phyloP scores from a whole-genome alignment of 1,140 invertebrate genomes.

The Leucophenga varia region DNA sequence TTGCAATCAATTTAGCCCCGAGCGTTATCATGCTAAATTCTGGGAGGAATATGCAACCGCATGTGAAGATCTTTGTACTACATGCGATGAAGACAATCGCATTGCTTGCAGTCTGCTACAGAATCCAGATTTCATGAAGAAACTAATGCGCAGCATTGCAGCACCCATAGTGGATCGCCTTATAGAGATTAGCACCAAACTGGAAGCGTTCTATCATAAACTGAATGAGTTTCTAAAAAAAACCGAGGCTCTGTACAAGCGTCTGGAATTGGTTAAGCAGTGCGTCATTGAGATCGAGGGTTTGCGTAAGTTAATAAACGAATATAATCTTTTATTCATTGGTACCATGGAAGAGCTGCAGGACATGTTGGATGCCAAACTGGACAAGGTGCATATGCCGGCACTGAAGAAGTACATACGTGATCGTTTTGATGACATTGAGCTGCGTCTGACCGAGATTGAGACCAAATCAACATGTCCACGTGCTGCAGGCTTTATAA shows the following conservation, averaged over 20 bases:
- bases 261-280: conserved; percentile 33
- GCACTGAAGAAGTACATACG: conserved; percentile 47
- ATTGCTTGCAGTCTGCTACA: conserved; percentile 37
- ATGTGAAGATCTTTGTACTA: conserved; percentile 44
- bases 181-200: conserved; percentile 17
- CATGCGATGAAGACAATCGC: conserved; percentile 43
- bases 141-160: conserved; percentile 38
- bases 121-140: conserved; percentile 44
- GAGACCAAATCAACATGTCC: conserved; percentile 35
- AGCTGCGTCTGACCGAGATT: conserved; percentile 20
- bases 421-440: conserved; percentile 40
- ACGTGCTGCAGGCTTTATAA: conserved; percentile 36
- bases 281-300: conserved; percentile 43
- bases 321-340: conserved; percentile 37
- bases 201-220: conserved; percentile 26
- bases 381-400: conserved; percentile 49
- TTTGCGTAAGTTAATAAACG: conserved; percentile 24
- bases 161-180: conserved; percentile 31
- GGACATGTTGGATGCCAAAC: conserved; percentile 50
- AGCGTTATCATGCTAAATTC: conserved; percentile 13
- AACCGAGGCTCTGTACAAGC: conserved; percentile 28
- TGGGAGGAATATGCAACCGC: conserved; percentile 31
- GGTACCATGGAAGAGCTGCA: conserved; percentile 51
- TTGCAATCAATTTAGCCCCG: conserved; percentile 31
- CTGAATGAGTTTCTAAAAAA: conserved; percentile 23